Base-by-base conservation (phyloP, 2,113 vertebrate genomes). In the Equus quagga region DNA sequence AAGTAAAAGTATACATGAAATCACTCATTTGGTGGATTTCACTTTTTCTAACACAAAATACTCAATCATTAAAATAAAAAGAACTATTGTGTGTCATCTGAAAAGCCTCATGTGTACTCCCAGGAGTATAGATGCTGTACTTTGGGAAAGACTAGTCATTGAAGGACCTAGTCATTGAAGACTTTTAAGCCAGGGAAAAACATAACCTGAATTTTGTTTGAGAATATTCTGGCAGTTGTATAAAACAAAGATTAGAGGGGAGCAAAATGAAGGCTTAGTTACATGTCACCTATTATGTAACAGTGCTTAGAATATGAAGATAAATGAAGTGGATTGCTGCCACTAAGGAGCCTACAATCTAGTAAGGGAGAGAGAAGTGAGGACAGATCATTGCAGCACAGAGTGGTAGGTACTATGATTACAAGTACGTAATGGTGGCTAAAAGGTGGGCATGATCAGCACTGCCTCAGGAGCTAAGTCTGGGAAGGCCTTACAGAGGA, bases 1-100 rank as follows among this genome's bases (percentile, higher is more conserved):
- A 79, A 92, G 28, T 15, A 41, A 58, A 78, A 89, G 17, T 17
- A 78, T 64, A 36, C 44, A 70, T 24, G 21, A 83, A 95, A 82
- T 78, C 14, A 75, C 62, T 96, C 58, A 75, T 65, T 65, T 58
- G 19, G 41, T 36, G 64, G 17, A 41, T 41, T 94, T 91, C 58
- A 67, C 28, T 94, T 94, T 92, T 81, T 56, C 21, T 92, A 95
- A 92, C 44, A 82, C 24, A 46, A 91, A 81, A 84, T 56, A 49
- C 60, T 24, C 67, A 95, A 65, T 24, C 51, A 15, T 24, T 58
- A 92, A 88, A 95, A 41, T 54, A 24, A 21, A 90, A 85, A 87
- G 62, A 73, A 44, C 60, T n/a, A 54, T 18, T 87, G 4, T 23
- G 2, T 60, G 41, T n/a, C 15, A 36, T 58, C 11, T 86, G 56